Evolutionary conservation across 2,113 vertebrate genomes (phyloP).

Genomic region (Actenoides hombroni): DNA sequence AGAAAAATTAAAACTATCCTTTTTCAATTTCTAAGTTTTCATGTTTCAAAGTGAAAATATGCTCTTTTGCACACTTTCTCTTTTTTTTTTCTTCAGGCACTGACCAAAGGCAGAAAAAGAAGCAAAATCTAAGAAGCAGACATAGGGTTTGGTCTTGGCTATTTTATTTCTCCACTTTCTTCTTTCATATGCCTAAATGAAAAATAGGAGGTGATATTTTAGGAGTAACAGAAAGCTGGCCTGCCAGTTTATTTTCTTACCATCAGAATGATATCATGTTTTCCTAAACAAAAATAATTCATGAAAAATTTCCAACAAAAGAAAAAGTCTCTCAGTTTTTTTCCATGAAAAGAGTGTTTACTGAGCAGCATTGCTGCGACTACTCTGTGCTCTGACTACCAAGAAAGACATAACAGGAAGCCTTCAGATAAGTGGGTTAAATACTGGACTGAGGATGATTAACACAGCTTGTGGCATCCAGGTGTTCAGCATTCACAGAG

Average conservation of each 20-base stretch:
- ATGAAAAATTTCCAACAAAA: conserved; percentile 48
- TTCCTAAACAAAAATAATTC: conserved; percentile 69
- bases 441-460: not conserved
- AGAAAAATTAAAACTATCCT: not conserved
- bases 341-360: conserved; percentile 44
- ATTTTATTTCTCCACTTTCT: conserved; percentile 30
- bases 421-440: not conserved
- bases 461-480: not conserved
- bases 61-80: not conserved
- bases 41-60: not conserved
- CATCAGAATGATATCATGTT: conserved; percentile 64
- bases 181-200: conserved; percentile 32
- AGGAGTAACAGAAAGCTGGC: conserved; percentile 44
- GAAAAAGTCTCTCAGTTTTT: conserved; percentile 10
- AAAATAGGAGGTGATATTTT: conserved; percentile 57
- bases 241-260: conserved; percentile 46
- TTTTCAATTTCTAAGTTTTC: not conserved
- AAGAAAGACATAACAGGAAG: not conserved
- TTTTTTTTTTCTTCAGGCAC: not conserved
- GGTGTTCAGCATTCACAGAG: not conserved
- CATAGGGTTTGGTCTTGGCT: not conserved
- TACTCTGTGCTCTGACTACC: not conserved
- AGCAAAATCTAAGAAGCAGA: not conserved
- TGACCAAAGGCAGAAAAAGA: not conserved
- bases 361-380: not conserved